These are phyloP conservation scores for Lepidochitona cinerea DNA, from an alignment of 2,888 invertebrate species.

Conservation along the genomic window DNA sequence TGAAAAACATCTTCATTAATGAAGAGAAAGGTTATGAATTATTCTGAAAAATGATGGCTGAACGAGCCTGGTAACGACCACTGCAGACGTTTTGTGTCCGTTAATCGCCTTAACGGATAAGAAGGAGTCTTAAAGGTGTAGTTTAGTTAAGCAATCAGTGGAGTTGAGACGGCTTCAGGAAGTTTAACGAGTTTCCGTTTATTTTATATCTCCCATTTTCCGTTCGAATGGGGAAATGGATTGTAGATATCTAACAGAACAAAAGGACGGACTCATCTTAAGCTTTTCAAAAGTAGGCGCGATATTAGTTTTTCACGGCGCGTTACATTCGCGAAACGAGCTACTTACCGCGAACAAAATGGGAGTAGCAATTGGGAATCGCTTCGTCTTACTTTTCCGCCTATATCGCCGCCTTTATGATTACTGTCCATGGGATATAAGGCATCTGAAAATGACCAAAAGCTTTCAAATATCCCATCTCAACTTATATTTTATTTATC, in stretches of 20 bases:
- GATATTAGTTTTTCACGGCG: not conserved
- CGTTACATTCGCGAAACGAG: not conserved
- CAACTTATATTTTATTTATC: conserved; percentile 7
- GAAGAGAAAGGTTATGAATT: too few relatives aligned
- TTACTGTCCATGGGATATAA: not conserved
- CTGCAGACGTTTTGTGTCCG: too few relatives aligned
- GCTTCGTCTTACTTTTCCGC: not conserved
- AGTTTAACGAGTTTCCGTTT: not conserved
- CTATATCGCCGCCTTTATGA: not conserved
- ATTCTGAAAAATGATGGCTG: too few relatives aligned
- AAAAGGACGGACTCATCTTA: not conserved
- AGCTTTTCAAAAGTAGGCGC: not conserved
- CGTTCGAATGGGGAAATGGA: not conserved
- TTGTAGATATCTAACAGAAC: not conserved
- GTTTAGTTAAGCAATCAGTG: too few relatives aligned
- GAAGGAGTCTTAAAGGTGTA: too few relatives aligned
- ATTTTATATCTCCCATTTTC: not conserved
- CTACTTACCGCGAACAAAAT: not conserved
- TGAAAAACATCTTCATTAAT: too few relatives aligned
- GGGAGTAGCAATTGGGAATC: not conserved
- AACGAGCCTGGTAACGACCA: too few relatives aligned
- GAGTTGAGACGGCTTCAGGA: too few relatives aligned
- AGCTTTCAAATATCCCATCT: conserved; percentile 1
- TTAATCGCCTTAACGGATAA: too few relatives aligned
- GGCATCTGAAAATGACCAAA: not conserved